phyloP scores from a whole-genome alignment of 1,140 invertebrate genomes.

The Camponotus vicinus region DNA sequence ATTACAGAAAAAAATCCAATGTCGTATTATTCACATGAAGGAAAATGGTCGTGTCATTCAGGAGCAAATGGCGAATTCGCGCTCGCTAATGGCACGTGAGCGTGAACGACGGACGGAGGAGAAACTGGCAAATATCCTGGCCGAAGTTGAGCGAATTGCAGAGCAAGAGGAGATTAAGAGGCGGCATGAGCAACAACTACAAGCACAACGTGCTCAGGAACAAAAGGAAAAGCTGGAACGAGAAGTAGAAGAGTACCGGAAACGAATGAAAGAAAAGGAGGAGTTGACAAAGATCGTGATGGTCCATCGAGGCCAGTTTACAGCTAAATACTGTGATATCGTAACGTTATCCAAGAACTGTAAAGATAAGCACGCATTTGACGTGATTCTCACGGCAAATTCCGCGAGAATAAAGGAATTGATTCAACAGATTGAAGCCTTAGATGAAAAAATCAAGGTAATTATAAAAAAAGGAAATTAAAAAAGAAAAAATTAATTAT shows the following conservation, averaged over 20 bases:
- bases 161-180: slow-evolving; percentile 80
- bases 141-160: slow-evolving; percentile 80
- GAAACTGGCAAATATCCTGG: slow-evolving; percentile 77
- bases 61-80: slow-evolving; percentile 77
- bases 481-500: neutral
- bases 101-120: slow-evolving; percentile 80
- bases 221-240: slow-evolving; percentile 79
- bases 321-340: slow-evolving; percentile 81
- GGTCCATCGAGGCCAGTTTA: slow-evolving; percentile 77
- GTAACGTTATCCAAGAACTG: slow-evolving; percentile 77
- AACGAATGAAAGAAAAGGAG: slow-evolving; percentile 75
- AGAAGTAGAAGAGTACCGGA: slow-evolving; percentile 76
- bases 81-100: slow-evolving; percentile 78
- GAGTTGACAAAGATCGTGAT: slow-evolving; percentile 80
- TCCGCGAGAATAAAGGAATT: slow-evolving; percentile 80
- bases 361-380: slow-evolving; percentile 78
- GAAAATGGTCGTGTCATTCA: slow-evolving; percentile 79
- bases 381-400: slow-evolving; percentile 72
- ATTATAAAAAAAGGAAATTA: slow-evolving; percentile 3
- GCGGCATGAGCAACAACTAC: slow-evolving; percentile 82
- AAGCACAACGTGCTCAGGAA: slow-evolving; percentile 80
- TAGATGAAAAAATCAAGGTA: slow-evolving; percentile 86
- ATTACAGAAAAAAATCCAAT: slow-evolving; percentile 76
- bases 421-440: slow-evolving; percentile 81
- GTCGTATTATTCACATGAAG: slow-evolving; percentile 81